These are phyloP conservation scores for Vespertilio murinus DNA, from an alignment of 2,797 vertebrate species.

Conservation along the genomic window DNA sequence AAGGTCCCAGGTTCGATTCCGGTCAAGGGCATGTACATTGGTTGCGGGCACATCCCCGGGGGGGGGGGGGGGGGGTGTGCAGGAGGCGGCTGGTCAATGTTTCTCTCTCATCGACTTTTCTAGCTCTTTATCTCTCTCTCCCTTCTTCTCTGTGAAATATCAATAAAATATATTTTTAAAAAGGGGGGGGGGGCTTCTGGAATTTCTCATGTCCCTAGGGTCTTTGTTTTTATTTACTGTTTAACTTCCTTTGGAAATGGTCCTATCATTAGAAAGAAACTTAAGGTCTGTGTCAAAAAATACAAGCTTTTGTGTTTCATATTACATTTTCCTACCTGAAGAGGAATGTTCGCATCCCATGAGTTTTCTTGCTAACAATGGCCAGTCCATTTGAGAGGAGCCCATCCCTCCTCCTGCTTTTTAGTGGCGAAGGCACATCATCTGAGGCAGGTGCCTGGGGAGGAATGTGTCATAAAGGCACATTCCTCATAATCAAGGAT, in stretches of 20 bases:
- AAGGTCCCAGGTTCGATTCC: no score
- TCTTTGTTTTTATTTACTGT: neutral
- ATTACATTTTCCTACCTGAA: slow-evolving; percentile 6
- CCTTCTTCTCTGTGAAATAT: no score
- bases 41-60: no score
- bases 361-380: slow-evolving; percentile 46
- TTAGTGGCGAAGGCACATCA: neutral
- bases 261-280: slow-evolving; percentile 4
- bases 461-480: slow-evolving; percentile 76
- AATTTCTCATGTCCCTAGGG: neutral
- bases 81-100: no score
- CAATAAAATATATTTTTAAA: no score
- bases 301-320: slow-evolving; percentile 24
- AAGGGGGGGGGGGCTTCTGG: neutral
- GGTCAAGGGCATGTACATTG: no score
- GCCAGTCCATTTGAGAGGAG: slow-evolving; percentile 56
- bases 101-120: no score
- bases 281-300: slow-evolving; percentile 6
- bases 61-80: no score
- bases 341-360: slow-evolving; percentile 9
- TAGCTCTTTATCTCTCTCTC: no score
- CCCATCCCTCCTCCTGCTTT: neutral
- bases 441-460: slow-evolving; percentile 61
- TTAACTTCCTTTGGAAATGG: neutral
- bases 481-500: slow-evolving; percentile 86